Evolutionary conservation across 2,113 vertebrate species (phyloP), one percentile per base, ranked within the genome.

Genomic region (Pedetes capensis): DNA sequence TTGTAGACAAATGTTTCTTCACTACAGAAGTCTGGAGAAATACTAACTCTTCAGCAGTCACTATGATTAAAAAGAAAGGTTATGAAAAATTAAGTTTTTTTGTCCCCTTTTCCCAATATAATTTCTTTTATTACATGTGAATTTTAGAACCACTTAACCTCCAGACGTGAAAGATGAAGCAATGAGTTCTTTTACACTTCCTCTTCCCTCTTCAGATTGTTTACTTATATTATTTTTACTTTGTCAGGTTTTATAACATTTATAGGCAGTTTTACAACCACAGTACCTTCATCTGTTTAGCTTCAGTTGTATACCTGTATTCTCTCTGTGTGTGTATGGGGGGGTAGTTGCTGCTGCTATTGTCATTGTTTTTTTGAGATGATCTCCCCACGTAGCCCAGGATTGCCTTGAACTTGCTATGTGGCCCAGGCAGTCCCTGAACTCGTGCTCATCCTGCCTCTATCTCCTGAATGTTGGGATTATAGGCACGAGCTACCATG

Each of bases 1-100:
- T 86, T 95, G 49, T 37, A 89, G 39, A 44, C 44, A 85, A 69
- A 74, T 64, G 34, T 91, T 88, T 95, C 49, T 74, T 91, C 3
- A 87, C n/a, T 61, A 22, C 8, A 66, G 34, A 42, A 68, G 23
- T 79, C 17, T 2, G 90, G 49, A 91, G 13, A 25, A 47, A 61
- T 83, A 47, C 10, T 79, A 47, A 16, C 79, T 85, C 34, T 87
- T 87, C 66, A 82, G 82, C 85, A 27, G 55, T 89, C 12, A 37
- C 47, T 59, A 5, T 76, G 39, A 71, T 39, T 89, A 61, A 88
- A 68, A 55, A 61, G 76, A 88, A 66, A 27, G 32, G 47, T 59
- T 37, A 59, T 75, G 23, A 86, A 78, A 92, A 59, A 32, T 59
- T 87, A 86, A 51, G 16, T 39, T 61, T 47, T 37, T 87, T 94